Percentiles rank a stretch among this genome's conserved stretches.
phyloP scores from a whole-genome alignment of 1,140 invertebrate genomes.

The Babylonia areolata region DNA sequence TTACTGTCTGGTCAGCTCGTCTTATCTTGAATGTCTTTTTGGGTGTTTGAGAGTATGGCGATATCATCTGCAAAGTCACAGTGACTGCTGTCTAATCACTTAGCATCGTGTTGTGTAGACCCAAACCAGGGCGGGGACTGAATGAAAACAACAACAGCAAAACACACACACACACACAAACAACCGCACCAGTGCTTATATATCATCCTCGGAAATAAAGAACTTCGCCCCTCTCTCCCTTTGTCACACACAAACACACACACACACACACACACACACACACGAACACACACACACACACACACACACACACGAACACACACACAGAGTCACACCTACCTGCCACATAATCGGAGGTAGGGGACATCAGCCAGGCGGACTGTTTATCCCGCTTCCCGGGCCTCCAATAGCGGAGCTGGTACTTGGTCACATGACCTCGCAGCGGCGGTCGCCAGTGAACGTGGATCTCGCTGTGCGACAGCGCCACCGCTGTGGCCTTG shows the following conservation, averaged over 20 bases:
- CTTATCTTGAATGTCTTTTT: too few relatives aligned
- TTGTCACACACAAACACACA: background rate
- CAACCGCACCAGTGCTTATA: too few relatives aligned
- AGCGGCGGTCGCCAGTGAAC: conserved; percentile 52
- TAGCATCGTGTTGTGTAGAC: too few relatives aligned
- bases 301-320: background rate
- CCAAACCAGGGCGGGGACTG: too few relatives aligned
- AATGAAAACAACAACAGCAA: too few relatives aligned
- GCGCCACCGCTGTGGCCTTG: conserved; percentile 32
- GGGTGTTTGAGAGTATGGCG: too few relatives aligned
- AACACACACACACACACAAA: too few relatives aligned
- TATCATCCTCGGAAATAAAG: too few relatives aligned
- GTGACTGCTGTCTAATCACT: too few relatives aligned
- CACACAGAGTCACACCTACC: background rate
- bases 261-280: background rate
- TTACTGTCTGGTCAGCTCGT: too few relatives aligned
- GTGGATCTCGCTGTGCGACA: conserved; percentile 51
- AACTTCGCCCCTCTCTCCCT: background rate
- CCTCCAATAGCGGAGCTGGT: conserved; percentile 51
- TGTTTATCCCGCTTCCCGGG: conserved; percentile 48
- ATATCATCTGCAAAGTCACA: too few relatives aligned
- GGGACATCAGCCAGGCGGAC: conserved; percentile 40
- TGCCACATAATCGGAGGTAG: conserved; percentile 43
- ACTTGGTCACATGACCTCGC: conserved; percentile 45
- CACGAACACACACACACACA: background rate